A percentile compares a stretch with the other conserved stretches of the same genome.
These are phyloP conservation scores for Ypsolopha sequella DNA, from an alignment of 2,888 invertebrate species.

Conservation along the genomic window DNA sequence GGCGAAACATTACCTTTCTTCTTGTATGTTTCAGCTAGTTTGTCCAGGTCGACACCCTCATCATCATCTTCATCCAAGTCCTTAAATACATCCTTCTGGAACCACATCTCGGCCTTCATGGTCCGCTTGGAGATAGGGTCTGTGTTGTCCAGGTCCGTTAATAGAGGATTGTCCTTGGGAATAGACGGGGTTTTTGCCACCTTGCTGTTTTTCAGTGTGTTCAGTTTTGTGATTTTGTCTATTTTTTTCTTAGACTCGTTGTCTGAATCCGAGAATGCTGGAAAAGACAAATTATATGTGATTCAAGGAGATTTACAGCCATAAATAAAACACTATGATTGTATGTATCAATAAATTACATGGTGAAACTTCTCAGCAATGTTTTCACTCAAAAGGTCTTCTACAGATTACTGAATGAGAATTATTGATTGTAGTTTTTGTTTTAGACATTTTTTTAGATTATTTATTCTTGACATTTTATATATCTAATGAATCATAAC, in stretches of 20 bases:
- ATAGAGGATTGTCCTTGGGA: constrained; percentile 74
- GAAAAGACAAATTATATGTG: neutral
- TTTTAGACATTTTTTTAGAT: no score
- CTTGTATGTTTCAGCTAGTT: constrained; percentile 78
- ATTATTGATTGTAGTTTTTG: no score
- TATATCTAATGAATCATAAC: no score
- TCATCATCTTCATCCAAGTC: constrained; percentile 85
- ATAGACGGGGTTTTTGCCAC: constrained; percentile 25
- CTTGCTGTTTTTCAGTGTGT: constrained; percentile 48
- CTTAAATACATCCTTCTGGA: constrained; percentile 86
- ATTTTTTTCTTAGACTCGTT: constrained; percentile 44
- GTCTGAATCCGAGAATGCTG: constrained; percentile 77
- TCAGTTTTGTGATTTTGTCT: constrained; percentile 48
- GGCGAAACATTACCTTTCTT: constrained; percentile 69
- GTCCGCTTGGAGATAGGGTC: constrained; percentile 79
- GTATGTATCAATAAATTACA: no score
- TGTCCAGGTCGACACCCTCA: constrained; percentile 89
- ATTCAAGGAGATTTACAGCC: neutral
- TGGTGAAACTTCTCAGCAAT: no score
- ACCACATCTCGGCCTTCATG: constrained; percentile 89
- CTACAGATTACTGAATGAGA: no score
- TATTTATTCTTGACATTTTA: no score
- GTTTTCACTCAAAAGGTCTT: no score
- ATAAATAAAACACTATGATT: no score
- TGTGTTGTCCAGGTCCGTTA: constrained; percentile 84